Evolutionary conservation across 2,113 vertebrate species (phyloP), one percentile per base, ranked within the genome.

Genomic region (Callorhinus ursinus): DNA sequence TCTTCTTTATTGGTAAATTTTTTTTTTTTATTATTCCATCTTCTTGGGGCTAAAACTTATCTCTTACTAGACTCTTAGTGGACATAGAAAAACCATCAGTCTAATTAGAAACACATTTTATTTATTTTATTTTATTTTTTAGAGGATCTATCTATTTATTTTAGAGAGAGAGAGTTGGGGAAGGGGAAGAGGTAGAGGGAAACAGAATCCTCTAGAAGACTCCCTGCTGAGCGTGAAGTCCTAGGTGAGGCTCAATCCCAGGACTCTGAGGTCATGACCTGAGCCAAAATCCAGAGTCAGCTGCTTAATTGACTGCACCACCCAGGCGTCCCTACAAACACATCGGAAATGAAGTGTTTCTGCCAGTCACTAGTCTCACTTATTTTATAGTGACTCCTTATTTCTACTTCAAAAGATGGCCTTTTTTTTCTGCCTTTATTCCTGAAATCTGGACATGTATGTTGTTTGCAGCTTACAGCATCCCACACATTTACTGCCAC

Each of bases 361-460:
- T 67, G 11, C n/a, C 8, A 74, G 4, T 93, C 21, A 15, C 10
- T 31, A 51, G 2, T 21, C 42, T 88, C 13, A 65, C 11, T 94
- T 85, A 82, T 42, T 95, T 83, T 90, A 93, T 39, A 80, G 9
- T 79, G n/a, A 87, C 63, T 92, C 26, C 46, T 90, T 65, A 91
- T 63, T 90, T 90, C 26, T 46, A 18, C 39, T 88, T 94, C 76
- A 90, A 63, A 94, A 71, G 74, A 80, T 80, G 18, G 63, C 4
- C 12, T 33, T 59, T 94, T 59, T 94, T 92, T 76, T 84, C 24
- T 81, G 28, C 5, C 9, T 2, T 92, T 96, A 49, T 76, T 1
- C 12, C 11, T 24, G 36, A 93, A 90, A 95, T 90, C 10, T 90
- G 31, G 63, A 90, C 74, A 69, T 9, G 67, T 26, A 59, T 51